phyloP scores from a whole-genome alignment of 1,140 invertebrate genomes.

The Nasonia vitripennis region DNA sequence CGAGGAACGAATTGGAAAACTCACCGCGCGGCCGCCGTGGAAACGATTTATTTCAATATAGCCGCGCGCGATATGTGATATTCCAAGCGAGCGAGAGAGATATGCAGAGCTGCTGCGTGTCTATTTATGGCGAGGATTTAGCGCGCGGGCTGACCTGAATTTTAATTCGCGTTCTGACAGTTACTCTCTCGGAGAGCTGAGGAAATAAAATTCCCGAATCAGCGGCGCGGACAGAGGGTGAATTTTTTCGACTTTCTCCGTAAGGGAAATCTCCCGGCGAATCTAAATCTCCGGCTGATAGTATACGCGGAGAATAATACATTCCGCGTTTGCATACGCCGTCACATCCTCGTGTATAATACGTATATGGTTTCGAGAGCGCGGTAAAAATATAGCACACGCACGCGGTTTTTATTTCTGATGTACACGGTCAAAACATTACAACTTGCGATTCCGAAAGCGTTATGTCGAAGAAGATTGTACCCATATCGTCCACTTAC shows the following conservation, averaged over 20 bases:
- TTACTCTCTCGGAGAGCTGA: not conserved
- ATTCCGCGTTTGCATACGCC: too few relatives aligned
- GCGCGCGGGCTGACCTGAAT: not conserved
- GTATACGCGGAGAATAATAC: too few relatives aligned
- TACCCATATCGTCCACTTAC: too few relatives aligned
- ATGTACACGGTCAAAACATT: too few relatives aligned
- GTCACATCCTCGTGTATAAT: too few relatives aligned
- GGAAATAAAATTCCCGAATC: not conserved
- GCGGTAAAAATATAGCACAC: too few relatives aligned
- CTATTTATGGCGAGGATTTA: not conserved
- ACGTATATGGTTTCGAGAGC: too few relatives aligned
- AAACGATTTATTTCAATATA: constrained; percentile 9
- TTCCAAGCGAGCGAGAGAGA: not conserved
- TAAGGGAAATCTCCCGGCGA: not conserved
- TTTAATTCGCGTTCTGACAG: not conserved
- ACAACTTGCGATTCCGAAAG: too few relatives aligned
- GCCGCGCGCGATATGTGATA: not conserved
- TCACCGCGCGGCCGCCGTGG: not conserved
- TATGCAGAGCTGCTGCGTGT: not conserved
- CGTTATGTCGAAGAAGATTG: too few relatives aligned
- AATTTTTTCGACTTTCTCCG: not conserved
- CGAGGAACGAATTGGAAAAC: constrained; percentile 1
- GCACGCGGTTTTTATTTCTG: too few relatives aligned
- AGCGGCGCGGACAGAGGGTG: not conserved
- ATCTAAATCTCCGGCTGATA: not conserved